Conservation (phyloP, 1,140 invertebrate genomes). For the Spodoptera frugiperda region DNA sequence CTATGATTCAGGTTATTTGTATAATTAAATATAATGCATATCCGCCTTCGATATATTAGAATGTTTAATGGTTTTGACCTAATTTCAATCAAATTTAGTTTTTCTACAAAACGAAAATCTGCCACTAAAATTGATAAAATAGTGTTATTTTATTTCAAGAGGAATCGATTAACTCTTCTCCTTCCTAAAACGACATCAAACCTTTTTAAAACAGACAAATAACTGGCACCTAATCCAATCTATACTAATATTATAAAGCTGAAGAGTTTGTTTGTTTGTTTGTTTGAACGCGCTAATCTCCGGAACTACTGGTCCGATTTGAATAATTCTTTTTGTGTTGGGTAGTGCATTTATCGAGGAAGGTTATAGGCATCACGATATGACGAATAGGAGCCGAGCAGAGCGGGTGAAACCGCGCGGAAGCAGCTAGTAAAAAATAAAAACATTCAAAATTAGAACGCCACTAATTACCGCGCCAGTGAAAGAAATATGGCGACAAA, state of each 20-base stretch:
- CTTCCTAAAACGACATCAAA: background rate
- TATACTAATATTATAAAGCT: too few relatives aligned
- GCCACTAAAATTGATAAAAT: background rate
- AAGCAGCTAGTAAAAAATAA: slow-evolving; percentile 40
- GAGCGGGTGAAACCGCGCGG: too few relatives aligned
- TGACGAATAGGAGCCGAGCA: too few relatives aligned
- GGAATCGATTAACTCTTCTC: background rate
- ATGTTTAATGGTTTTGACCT: background rate
- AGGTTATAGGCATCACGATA: too few relatives aligned
- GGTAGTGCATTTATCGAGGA: too few relatives aligned
- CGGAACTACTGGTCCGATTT: too few relatives aligned
- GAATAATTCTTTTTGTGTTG: too few relatives aligned
- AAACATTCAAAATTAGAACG: slow-evolving; percentile 38
- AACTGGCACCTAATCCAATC: background rate
- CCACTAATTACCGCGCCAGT: slow-evolving; percentile 26
- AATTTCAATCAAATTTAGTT: background rate
- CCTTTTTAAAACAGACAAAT: background rate
- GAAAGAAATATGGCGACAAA: slow-evolving; percentile 44
- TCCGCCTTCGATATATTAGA: background rate
- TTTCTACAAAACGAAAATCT: background rate
- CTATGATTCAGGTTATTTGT: slow-evolving; percentile 15
- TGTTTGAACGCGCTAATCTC: too few relatives aligned
- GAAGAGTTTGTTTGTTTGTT: too few relatives aligned
- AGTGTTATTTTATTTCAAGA: background rate
- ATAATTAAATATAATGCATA: slow-evolving; percentile 5